Evolutionary conservation across 2,888 invertebrate species (phyloP), one percentile per base, ranked within the genome.

Genomic region (Drosophila birchii): DNA sequence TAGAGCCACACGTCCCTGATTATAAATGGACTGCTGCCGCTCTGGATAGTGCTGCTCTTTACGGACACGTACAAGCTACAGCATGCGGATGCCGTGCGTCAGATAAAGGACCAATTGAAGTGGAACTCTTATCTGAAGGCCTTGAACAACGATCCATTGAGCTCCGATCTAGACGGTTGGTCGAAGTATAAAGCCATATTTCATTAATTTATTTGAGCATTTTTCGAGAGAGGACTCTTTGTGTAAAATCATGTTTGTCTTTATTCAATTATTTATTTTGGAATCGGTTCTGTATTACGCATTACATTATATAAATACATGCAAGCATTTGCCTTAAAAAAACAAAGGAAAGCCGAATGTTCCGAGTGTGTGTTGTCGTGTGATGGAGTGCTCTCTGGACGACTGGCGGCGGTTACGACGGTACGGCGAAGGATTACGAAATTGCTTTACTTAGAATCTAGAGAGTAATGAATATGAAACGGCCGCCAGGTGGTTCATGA

Each of bases 31-130:
- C 63, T 92, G 49, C 73, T 92, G 55, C 92, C 91, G 0, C 83
- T 91, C 57, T 92, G 91, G 91, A 79, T 91, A 12, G 75, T 91
- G 5, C 79, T 84, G 7, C 75, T 92, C 1, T 90, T 91, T 45
- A 92, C 90, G 91, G 81, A 91, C 36, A 85, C 81, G 38, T 90
- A 78, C 54, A 77, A 83, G 20, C 18, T 66, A 8, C 43, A 51
- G 0, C 67, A 36, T 2, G 53, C 67, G 5, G 79, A 89, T 39
- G 92, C 91, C 1, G 78, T 90, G 5, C 45, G 64, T 8, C 91
- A 90, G 43, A 79, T 92, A 11, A 72, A 67, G 9, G 90, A 80
- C 6, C 92, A 92, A 59, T 76, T 86, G 16, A 79, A 78, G 1
- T 91, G 84, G 39, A 63, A 67, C 32, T 78, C 81, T 4, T 86